These are phyloP conservation scores for Sminthurides aquaticus DNA, from an alignment of 2,888 invertebrate species.

Conservation along the genomic window DNA sequence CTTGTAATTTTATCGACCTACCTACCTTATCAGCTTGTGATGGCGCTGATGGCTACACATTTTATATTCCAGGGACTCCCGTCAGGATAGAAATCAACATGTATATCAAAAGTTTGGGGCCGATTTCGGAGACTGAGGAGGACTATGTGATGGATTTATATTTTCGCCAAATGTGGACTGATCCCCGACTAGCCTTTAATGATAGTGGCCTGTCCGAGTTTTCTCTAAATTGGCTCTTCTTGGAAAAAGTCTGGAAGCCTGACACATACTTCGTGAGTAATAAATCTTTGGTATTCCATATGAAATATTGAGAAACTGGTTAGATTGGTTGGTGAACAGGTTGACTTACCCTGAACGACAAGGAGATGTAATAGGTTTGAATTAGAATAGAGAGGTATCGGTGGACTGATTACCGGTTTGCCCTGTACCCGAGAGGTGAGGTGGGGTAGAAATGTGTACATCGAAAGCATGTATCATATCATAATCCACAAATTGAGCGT, in stretches of 20 bases:
- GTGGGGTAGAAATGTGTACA: no score
- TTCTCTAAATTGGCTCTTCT: slow-evolving; percentile 52
- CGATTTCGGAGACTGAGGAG: slow-evolving; percentile 49
- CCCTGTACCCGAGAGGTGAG: no score
- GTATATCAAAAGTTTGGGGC: slow-evolving; percentile 49
- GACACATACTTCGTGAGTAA: slow-evolving; percentile 55
- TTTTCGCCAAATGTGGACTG: slow-evolving; percentile 50
- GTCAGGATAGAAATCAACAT: slow-evolving; percentile 47
- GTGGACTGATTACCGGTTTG: no score
- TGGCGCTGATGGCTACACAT: not conserved
- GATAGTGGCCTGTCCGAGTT: slow-evolving; percentile 46
- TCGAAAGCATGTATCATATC: no score
- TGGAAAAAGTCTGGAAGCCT: slow-evolving; percentile 56
- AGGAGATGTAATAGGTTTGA: not conserved
- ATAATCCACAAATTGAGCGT: no score
- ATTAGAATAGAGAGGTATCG: not conserved
- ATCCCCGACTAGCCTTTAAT: slow-evolving; percentile 50
- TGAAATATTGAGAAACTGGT: not conserved
- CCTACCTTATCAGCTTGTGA: no score
- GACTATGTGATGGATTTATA: slow-evolving; percentile 34
- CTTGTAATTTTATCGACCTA: not conserved
- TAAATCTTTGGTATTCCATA: slow-evolving; percentile 49
- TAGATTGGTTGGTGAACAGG: not conserved
- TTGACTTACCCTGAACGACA: not conserved
- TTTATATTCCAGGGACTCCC: slow-evolving; percentile 45